These are phyloP conservation scores for Tapirus terrestris DNA, from an alignment of 2,113 vertebrate genomes.

Conservation along the genomic window DNA sequence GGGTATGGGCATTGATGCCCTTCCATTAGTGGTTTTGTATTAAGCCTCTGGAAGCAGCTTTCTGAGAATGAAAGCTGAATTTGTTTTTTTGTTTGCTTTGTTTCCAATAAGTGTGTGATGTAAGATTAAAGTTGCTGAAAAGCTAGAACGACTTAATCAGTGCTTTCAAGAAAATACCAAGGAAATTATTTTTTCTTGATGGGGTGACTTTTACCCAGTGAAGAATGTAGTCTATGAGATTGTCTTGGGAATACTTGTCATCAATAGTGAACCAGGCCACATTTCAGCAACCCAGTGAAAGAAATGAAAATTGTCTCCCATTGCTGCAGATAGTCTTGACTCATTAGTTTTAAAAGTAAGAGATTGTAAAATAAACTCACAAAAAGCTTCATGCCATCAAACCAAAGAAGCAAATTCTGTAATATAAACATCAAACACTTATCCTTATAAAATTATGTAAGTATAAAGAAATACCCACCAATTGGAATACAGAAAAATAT, in stretches of 20 bases:
- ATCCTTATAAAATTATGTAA: background rate
- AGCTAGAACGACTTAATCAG: background rate
- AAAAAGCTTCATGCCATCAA: background rate
- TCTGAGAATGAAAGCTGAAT: background rate
- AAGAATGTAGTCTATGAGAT: background rate
- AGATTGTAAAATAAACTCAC: background rate
- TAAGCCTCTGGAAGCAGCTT: background rate
- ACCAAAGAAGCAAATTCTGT: background rate
- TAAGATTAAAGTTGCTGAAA: background rate
- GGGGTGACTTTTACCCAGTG: background rate
- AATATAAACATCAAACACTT: background rate
- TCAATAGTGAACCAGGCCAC: background rate
- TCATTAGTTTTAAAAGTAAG: conserved; percentile 29
- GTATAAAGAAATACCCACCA: background rate
- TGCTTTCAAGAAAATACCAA: background rate
- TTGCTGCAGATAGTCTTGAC: conserved; percentile 11
- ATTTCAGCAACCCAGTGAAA: conserved; percentile 57
- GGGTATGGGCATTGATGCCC: no score
- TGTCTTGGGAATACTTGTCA: background rate
- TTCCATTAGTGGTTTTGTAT: background rate
- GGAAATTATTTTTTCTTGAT: background rate
- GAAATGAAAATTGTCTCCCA: conserved; percentile 48
- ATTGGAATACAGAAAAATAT: background rate
- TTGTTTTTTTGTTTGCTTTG: background rate
- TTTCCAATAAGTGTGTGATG: background rate